Percentiles rank a stretch among this genome's conserved stretches.
Conservation (phyloP, 2,113 vertebrate species). For the Menura novaehollandiae region DNA sequence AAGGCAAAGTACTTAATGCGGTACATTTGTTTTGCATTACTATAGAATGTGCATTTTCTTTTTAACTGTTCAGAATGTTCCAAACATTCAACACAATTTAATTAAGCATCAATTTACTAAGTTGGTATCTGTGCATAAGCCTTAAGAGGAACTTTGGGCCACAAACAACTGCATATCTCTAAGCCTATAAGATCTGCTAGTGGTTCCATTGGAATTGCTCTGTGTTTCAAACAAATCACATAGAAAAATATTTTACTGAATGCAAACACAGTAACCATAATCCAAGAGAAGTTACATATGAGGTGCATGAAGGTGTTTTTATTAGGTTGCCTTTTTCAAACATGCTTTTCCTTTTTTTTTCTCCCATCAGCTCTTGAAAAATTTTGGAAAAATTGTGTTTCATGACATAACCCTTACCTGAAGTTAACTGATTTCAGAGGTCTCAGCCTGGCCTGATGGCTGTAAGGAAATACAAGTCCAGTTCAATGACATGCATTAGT, state of each 20-base stretch:
- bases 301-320: background rate
- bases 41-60: background rate
- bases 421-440: background rate
- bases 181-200: background rate
- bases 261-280: background rate
- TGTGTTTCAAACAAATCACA: background rate
- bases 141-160: background rate
- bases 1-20: slow-evolving; percentile 13
- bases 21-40: background rate
- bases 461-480: background rate
- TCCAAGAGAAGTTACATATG: background rate
- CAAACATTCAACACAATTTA: background rate
- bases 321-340: background rate
- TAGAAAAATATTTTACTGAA: background rate
- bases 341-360: background rate
- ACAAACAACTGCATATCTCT: background rate
- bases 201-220: background rate
- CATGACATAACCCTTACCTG: background rate
- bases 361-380: background rate
- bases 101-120: background rate
- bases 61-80: slow-evolving; percentile 10
- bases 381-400: background rate
- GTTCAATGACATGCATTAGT: background rate
- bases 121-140: background rate
- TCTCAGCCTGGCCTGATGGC: background rate